Evolutionary conservation across 2,113 vertebrate species (phyloP).

Genomic region (Protobothrops flavoviridis): DNA sequence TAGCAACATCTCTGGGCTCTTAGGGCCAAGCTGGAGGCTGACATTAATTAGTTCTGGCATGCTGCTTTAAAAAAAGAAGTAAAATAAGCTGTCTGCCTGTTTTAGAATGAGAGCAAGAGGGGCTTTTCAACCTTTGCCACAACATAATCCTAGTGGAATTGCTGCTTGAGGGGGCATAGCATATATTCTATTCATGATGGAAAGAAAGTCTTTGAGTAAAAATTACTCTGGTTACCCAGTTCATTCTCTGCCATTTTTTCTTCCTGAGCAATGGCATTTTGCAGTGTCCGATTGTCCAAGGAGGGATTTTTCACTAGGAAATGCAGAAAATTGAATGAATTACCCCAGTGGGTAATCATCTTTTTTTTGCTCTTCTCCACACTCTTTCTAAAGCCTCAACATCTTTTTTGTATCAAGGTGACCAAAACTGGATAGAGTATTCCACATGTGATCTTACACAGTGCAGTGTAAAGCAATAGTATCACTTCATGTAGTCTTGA

Average conservation of each 20-base stretch:
- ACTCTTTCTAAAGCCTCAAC: not conserved
- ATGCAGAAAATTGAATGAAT: not conserved
- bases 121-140: not conserved
- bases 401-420: not conserved
- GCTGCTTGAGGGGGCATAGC: not conserved
- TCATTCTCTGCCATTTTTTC: not conserved
- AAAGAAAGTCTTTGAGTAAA: not conserved
- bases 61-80: not conserved
- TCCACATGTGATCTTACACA: not conserved
- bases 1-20: slow-evolving; percentile 26
- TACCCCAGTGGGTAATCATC: not conserved
- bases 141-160: not conserved
- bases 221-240: not conserved
- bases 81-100: not conserved
- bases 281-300: not conserved
- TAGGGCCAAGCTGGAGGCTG: not conserved
- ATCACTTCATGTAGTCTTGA: not conserved
- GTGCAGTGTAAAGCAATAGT: not conserved
- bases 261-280: not conserved
- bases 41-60: not conserved
- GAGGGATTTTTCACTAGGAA: not conserved
- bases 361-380: not conserved
- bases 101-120: not conserved
- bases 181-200: not conserved
- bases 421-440: not conserved